A percentile compares a stretch with the other conserved stretches of the same genome.
These are phyloP conservation scores for Maniola hyperantus DNA, from an alignment of 2,888 invertebrate genomes.

Conservation along the genomic window DNA sequence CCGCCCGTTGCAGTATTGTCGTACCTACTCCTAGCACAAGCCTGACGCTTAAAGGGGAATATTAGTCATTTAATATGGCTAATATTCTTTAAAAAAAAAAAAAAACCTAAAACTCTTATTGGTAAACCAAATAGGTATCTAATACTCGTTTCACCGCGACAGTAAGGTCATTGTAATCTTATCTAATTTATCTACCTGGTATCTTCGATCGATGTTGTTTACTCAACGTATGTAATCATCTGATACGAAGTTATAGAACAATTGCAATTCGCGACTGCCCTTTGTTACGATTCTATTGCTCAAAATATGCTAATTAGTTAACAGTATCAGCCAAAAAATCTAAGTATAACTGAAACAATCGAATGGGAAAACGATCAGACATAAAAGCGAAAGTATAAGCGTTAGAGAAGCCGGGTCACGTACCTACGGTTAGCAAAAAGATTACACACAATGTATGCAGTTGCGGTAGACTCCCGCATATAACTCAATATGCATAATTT, in stretches of 20 bases:
- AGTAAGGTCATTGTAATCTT: background rate
- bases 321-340: slow-evolving; percentile 19
- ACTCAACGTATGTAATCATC: background rate
- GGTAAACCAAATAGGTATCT: too few species aligned
- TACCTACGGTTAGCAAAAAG: slow-evolving; percentile 17
- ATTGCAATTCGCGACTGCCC: background rate
- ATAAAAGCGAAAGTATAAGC: slow-evolving; percentile 26
- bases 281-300: slow-evolving; percentile 9
- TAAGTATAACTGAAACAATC: slow-evolving; percentile 19
- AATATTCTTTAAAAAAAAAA: too few species aligned
- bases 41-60: too few species aligned
- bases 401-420: slow-evolving; percentile 21
- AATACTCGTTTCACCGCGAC: background rate
- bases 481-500: slow-evolving; percentile 32
- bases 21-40: too few species aligned
- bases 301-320: slow-evolving; percentile 13
- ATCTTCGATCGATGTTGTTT: slow-evolving; percentile 5
- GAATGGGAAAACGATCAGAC: slow-evolving; percentile 25
- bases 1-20: too few species aligned
- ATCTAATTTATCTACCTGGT: slow-evolving; percentile 5
- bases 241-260: background rate
- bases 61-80: too few species aligned
- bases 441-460: slow-evolving; percentile 26
- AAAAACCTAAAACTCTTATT: too few species aligned
- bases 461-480: slow-evolving; percentile 33